phyloP scores from a whole-genome alignment of 2,797 vertebrate genomes.

The Danio jaintianensis region DNA sequence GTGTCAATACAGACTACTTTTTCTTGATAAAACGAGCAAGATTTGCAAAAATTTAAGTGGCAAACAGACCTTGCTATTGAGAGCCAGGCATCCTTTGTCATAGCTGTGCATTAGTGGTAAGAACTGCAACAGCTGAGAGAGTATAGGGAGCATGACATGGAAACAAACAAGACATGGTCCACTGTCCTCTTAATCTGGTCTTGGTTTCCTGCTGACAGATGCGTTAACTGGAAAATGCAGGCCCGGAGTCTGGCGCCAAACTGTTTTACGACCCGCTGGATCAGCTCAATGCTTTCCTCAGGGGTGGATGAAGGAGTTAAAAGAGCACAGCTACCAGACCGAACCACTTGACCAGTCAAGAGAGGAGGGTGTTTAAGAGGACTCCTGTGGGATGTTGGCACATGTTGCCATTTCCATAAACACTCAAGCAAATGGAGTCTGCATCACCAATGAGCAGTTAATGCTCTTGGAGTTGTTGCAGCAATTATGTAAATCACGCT shows the following conservation, averaged over 20 bases:
- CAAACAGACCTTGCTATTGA: slow-evolving; percentile 11
- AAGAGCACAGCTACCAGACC: slow-evolving; percentile 41
- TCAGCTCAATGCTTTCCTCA: slow-evolving; percentile 52
- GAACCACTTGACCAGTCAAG: slow-evolving; percentile 50
- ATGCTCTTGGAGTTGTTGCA: slow-evolving; percentile 28
- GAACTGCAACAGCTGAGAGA: slow-evolving; percentile 60
- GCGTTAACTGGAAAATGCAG: slow-evolving; percentile 61
- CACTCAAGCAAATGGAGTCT: slow-evolving; percentile 44
- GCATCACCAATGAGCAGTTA: slow-evolving; percentile 20
- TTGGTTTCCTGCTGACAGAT: slow-evolving; percentile 67
- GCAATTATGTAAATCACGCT: slow-evolving; percentile 31
- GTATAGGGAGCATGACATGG: slow-evolving; percentile 48
- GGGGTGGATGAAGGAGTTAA: slow-evolving; percentile 18
- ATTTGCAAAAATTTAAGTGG: neutral
- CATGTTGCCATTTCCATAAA: slow-evolving; percentile 52
- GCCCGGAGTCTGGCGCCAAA: slow-evolving; percentile 63
- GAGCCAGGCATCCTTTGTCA: slow-evolving; percentile 33
- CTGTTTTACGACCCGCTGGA: slow-evolving; percentile 61
- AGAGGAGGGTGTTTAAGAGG: slow-evolving; percentile 12
- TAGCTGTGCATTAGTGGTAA: slow-evolving; percentile 36
- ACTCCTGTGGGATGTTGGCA: slow-evolving; percentile 48
- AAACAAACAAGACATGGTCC: slow-evolving; percentile 62
- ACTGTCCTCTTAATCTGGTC: slow-evolving; percentile 63
- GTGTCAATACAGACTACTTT: slow-evolving; percentile 3
- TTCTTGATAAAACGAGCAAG: neutral